Base-by-base conservation (phyloP, 2,888 invertebrate genomes). In the Cataglyphis cursor region DNA sequence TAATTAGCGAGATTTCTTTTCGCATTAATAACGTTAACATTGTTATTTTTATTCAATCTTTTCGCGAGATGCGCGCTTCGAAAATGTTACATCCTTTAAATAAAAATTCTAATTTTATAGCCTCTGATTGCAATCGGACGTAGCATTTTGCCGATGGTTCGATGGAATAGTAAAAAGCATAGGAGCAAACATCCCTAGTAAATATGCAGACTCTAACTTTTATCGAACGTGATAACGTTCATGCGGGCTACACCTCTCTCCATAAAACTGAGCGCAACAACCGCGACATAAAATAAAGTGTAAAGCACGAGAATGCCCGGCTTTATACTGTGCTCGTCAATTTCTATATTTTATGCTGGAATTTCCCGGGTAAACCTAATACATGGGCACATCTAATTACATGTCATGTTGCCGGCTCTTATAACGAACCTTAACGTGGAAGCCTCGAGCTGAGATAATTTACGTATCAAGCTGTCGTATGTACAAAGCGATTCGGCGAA, bases 211-310 rank as follows among this genome's bases (percentile, higher is more conserved):
- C 44, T 31, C 59, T 59, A 78, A 78, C 78, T 78, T 78, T 78
- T 78, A 78, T 78, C 44, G 44, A 15, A 18, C 59, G 31, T 15
- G 66, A 78, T 68, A 68, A 78, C 59, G 35, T 59, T 35, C 24
- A n/a, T 44, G 78, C 57, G 28, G 28, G 76, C 15, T 66, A 44
- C 21, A 21, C 15, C 15, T 9, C 21, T 59, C 59, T 61, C 44
- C 31, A 78, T 78, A 78, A 78, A 78, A 68, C 59, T 59, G 70
- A 28, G 38, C 21, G 28, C 31, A 66, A 57, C 76, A 76, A 66
- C 76, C 66, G 21, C 78, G 41, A 78, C 59, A 12, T 78, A 70
- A 78, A 70, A 78, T 70, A 78, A 78, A 68, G 44, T 59, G 57
- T 68, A 28, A 28, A 28, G 18, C 66, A 78, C 59, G 59, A 44